A percentile compares a stretch with the other conserved stretches of the same genome.
These are phyloP conservation scores for Macroglossus sobrinus DNA, from an alignment of 2,113 vertebrate species.

Conservation along the genomic window DNA sequence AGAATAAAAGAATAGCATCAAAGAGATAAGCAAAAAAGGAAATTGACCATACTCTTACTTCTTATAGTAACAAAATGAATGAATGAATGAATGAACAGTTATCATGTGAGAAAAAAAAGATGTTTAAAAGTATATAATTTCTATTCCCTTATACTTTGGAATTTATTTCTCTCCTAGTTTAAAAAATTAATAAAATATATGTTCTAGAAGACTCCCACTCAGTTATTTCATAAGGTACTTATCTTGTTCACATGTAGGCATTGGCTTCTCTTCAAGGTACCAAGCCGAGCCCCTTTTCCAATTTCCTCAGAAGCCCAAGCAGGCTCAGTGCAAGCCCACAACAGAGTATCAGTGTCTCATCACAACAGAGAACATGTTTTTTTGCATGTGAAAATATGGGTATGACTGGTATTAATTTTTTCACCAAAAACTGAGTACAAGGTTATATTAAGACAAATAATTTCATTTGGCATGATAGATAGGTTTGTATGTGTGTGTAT, in stretches of 20 bases:
- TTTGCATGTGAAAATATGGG: not conserved
- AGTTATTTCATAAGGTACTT: not conserved
- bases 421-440: not conserved
- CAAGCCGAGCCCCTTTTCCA: not conserved
- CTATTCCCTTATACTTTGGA: not conserved
- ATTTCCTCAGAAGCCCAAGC: fast-evolving
- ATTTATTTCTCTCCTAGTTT: not conserved
- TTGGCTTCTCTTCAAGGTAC: not conserved
- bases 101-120: not conserved
- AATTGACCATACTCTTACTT: not conserved
- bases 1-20: not conserved
- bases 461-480: not conserved
- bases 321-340: not conserved
- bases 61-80: not conserved
- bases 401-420: not conserved
- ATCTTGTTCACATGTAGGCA: not conserved
- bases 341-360: not conserved
- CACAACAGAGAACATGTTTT: not conserved
- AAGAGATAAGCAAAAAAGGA: not conserved
- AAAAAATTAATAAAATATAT: not conserved
- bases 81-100: not conserved
- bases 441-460: not conserved
- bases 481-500: not conserved
- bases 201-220: not conserved
- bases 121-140: not conserved